Base-by-base conservation (phyloP, 2,113 vertebrate species). In the Datnioides undecimradiatus region DNA sequence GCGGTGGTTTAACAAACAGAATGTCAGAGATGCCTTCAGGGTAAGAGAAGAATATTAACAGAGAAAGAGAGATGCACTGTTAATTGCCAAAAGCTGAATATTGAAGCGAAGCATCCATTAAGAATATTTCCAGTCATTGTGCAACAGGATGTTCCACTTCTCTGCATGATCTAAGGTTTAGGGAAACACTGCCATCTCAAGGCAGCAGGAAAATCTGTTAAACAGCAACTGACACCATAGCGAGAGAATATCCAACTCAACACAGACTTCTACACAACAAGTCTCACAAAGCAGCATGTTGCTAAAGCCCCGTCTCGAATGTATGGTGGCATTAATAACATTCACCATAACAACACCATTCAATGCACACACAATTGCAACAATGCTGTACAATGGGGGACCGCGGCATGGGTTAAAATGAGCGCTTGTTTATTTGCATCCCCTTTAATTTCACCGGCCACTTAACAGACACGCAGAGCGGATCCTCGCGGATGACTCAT, bases 181-280 rank as follows among this genome's bases (percentile, higher is more conserved):
- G 73, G 43, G 86, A 91, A 91, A 92, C 87, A 91, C 90, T 91
- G 90, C 90, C 92, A 82, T 84, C 92, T 86, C 51, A 83, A 90
- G 91, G 87, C 23, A 55, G 67, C 2, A 66, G 12, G 19, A 40
- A 75, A 57, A 75, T 36, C 73, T 76, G 65, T 60, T 36, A 9
- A 63, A 63, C n/a, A 67, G 34, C 21, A 34, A 48, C 34, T 34
- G 9, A 68, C 5, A 51, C 57, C 27, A 33, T 8, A 19, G 29
- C 27, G 14, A 59, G 23, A 46, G 59, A 55, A 59, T 46, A 45
- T 9, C 76, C 34, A 62, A 38, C 49, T 71, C 3, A 58, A 25
- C 17, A 65, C 45, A 80, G 4, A 57, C 45, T 52, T 45, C 17
- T 52, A 19, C 38, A 62, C 36, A 58, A 70, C 51, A 83, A 76